Percentiles rank a stretch among this genome's conserved stretches.
These are phyloP conservation scores for Brachionus rotundiformis DNA, from an alignment of 1,140 invertebrate genomes.

Conservation along the genomic window DNA sequence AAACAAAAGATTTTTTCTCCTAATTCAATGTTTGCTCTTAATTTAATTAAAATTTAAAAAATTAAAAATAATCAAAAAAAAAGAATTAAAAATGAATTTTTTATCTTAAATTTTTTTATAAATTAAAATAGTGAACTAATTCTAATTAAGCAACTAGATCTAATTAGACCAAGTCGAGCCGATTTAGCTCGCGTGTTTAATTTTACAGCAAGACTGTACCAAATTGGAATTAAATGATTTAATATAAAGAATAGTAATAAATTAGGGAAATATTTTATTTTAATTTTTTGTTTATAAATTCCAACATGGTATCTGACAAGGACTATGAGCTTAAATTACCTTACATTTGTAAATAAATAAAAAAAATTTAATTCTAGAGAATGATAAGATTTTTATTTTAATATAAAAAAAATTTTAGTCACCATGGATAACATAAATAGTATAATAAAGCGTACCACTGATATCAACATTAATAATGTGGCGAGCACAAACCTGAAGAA, in stretches of 20 bases:
- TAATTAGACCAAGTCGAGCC: neutral
- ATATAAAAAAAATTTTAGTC: constrained; percentile 29
- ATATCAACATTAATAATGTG: constrained; percentile 22
- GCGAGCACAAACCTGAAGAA: neutral
- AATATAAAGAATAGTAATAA: neutral
- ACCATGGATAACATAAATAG: constrained; percentile 36
- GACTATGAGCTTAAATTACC: neutral
- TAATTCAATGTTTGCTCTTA: no score
- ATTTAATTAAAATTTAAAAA: no score
- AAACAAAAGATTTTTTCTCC: neutral
- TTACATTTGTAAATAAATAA: neutral
- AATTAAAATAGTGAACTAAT: no score
- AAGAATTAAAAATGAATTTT: no score
- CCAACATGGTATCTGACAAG: neutral
- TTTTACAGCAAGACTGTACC: neutral
- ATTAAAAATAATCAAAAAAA: no score
- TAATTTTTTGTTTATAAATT: neutral
- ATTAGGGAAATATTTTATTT: neutral
- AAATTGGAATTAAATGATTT: no score
- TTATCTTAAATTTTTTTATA: no score
- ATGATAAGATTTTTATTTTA: constrained; percentile 6
- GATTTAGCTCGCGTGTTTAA: neutral
- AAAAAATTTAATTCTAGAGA: neutral
- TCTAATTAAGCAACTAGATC: neutral
- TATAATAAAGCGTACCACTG: constrained; percentile 34